Base-by-base conservation (phyloP, 2,113 vertebrate species). In the Platichthys flesus region DNA sequence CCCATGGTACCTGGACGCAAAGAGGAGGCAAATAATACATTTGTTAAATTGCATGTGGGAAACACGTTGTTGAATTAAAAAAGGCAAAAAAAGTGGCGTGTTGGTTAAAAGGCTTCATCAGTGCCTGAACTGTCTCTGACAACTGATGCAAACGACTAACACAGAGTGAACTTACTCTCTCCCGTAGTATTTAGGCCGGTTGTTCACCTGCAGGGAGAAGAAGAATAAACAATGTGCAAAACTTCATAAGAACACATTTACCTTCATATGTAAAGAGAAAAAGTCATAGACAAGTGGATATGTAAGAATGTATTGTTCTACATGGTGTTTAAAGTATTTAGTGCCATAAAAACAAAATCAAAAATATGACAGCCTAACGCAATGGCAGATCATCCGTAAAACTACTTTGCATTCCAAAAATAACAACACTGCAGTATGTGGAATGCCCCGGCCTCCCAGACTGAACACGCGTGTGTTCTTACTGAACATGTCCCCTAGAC, bases 101-200 rank as follows among this genome's bases (percentile, higher is more conserved):
- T 31, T 31, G 31, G 31, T 31, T 7, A 6, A 31, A 31, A 31
- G 1, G 5, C 31, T 31, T 31, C 31, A 31, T 31, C 31, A 7
- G 6, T 31, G 31, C 31, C 31, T 31, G 31, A 67, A 73, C 9
- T 21, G n/a, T 37, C 35, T 37, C 35, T 37, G 21, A 69, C 4
- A 35, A 45, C 35, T 57, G 6, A 51, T 3, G 59, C 28, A 26
- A 26, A 16, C 1, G 37, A 40, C 9, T 9, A 10, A 42, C 9
- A 12, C 40, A 42, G 40, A 12, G 61, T 40, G 15, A 89, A 97
- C 98, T 97, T 92, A 99, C 98, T 99, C 98, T 96, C 98, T 96
- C 92, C 98, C 98, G 78, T 99, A 99, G 91, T 99, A 98, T 92
- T 99, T 99, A 64, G 98, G 98, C 88, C 98, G 94, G 85, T 97